Base-by-base conservation (phyloP, 2,797 vertebrate species). In the Parauchenoglanis punctatus region DNA sequence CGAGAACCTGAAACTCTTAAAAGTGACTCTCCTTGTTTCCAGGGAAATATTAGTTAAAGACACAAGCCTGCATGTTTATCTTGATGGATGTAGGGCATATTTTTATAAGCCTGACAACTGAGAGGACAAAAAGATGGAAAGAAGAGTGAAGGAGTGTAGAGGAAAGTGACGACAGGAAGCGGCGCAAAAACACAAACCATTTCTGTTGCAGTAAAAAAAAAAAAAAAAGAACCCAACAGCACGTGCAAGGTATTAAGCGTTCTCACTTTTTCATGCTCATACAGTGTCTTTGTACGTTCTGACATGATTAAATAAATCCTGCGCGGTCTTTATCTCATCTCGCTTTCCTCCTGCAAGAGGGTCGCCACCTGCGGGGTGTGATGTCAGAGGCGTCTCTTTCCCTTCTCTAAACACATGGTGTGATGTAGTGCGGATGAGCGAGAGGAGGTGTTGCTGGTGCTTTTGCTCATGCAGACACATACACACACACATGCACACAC, bases 401-500 rank as follows among this genome's bases (percentile, higher is more conserved):
- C 77, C 59, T 58, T 70, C 87, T 75, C 85, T 91, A 83, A 89
- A 85, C 85, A 90, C 87, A 89, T 89, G 88, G 83, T 87, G 91
- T 85, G 90, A 89, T 89, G 83, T 73, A 52, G 90, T 82, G 88
- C 35, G 78, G 73, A 73, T 63, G 83, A 89, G 89, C 87, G 73
- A 82, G 89, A 91, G 86, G 90, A 91, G 90, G 90, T 91, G 91
- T 88, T 88, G 88, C 89, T 89, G 84, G 75, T 86, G 73, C 87
- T 77, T 59, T 75, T 85, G 52, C 83, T 87, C 28, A 63, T 65
- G 86, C 83, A 76, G 13, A 6, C 86, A 7, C 68, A 49, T 85
- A 8, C 83, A 4, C 78, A 49, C 77, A 85, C 85, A 85, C 88
- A 85, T 63, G 72, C 67, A 86, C 59, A 73, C 58, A 68, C 68